These are phyloP conservation scores for Coleophora deauratella DNA, from an alignment of 2,888 invertebrate species.

Conservation along the genomic window DNA sequence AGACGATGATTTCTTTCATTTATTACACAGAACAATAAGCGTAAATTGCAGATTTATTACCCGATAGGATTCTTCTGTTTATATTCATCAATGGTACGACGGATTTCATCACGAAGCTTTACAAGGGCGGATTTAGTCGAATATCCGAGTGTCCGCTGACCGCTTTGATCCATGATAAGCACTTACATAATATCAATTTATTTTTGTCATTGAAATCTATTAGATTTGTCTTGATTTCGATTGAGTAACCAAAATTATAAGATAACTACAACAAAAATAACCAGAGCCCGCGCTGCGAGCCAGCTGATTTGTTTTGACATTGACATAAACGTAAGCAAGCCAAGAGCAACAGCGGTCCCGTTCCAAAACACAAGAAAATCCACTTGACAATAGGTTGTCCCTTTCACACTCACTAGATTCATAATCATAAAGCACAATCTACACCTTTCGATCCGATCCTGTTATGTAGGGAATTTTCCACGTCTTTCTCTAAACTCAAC, in stretches of 20 bases:
- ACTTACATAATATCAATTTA: slow-evolving; percentile 24
- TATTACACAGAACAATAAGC: neutral
- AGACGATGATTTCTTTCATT: neutral
- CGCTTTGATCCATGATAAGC: slow-evolving; percentile 45
- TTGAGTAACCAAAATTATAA: neutral
- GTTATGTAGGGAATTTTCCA: too few relatives aligned
- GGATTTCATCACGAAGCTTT: slow-evolving; percentile 81
- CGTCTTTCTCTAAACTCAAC: too few relatives aligned
- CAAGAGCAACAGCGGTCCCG: too few relatives aligned
- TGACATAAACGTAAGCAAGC: too few relatives aligned
- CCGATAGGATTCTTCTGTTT: slow-evolving; percentile 68
- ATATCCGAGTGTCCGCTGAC: slow-evolving; percentile 66
- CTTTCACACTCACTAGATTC: too few relatives aligned
- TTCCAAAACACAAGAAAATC: too few relatives aligned
- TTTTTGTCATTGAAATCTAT: neutral
- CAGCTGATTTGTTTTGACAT: too few relatives aligned
- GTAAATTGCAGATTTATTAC: slow-evolving; percentile 32
- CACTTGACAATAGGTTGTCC: too few relatives aligned
- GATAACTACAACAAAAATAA: neutral
- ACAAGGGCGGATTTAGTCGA: slow-evolving; percentile 80
- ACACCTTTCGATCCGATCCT: too few relatives aligned
- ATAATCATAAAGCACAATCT: too few relatives aligned
- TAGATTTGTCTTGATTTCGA: too few relatives aligned
- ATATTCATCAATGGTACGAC: slow-evolving; percentile 76
- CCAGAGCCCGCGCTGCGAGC: too few relatives aligned